Conservation (phyloP, 2,888 invertebrate species). For the Scaptomyza reducta region DNA sequence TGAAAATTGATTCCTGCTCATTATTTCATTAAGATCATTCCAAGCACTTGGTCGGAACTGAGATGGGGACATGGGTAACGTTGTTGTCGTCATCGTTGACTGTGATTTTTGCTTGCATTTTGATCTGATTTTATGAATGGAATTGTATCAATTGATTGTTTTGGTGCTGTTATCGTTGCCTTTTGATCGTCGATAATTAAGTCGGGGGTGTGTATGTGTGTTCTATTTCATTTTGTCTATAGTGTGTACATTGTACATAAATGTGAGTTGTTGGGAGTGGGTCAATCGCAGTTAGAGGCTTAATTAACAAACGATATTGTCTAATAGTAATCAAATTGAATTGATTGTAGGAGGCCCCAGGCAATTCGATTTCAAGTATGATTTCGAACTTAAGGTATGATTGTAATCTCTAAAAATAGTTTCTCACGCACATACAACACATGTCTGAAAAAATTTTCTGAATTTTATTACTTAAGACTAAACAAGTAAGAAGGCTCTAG, state of each 20-base stretch:
- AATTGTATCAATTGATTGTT: constrained; percentile 80
- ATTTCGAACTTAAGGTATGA: background rate
- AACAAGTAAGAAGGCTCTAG: too few relatives aligned
- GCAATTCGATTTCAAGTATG: constrained; percentile 30
- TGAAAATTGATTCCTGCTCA: constrained; percentile 79
- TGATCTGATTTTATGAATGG: constrained; percentile 76
- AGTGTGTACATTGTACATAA: background rate
- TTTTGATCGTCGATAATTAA: constrained; percentile 76
- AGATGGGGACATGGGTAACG: constrained; percentile 27
- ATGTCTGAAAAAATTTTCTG: background rate
- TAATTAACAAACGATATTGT: constrained; percentile 71
- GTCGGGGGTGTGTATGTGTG: constrained; percentile 58
- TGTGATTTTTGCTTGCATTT: constrained; percentile 74
- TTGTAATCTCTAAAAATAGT: background rate
- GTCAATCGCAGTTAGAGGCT: constrained; percentile 43
- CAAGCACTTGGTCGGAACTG: constrained; percentile 36
- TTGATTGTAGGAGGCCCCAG: constrained; percentile 43
- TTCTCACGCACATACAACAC: background rate
- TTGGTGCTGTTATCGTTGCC: constrained; percentile 76
- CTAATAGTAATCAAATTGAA: constrained; percentile 57
- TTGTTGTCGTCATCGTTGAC: constrained; percentile 37
- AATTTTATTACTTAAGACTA: background rate
- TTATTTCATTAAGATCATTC: constrained; percentile 71
- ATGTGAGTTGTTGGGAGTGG: constrained; percentile 59
- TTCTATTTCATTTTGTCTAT: constrained; percentile 5